Conservation (phyloP, 2,113 vertebrate genomes). For the Eubucco bourcierii region DNA sequence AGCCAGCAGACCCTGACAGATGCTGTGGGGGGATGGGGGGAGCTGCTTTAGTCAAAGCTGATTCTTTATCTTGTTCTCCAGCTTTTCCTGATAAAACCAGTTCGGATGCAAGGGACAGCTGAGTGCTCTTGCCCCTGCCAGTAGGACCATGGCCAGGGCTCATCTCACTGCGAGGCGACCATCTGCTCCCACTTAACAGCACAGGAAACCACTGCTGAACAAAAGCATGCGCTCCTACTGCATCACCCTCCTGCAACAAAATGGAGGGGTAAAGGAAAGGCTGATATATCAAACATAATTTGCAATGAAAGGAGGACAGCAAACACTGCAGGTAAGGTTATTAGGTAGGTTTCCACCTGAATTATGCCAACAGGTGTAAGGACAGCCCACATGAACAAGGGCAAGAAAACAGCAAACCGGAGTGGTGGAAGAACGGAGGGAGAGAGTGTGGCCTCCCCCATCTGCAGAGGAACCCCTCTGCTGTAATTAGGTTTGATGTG, state of each 20-base stretch:
- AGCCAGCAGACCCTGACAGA: constrained; percentile 56
- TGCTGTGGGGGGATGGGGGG: constrained; percentile 48
- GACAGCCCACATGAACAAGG: neutral
- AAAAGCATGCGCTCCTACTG: constrained; percentile 52
- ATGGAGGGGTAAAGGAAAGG: constrained; percentile 23
- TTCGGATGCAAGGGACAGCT: constrained; percentile 60
- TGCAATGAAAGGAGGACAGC: neutral
- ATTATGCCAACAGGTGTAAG: neutral
- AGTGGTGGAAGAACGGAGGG: neutral
- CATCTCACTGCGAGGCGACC: constrained; percentile 62
- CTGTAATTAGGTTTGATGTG: neutral
- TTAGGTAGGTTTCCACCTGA: neutral
- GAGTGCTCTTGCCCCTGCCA: constrained; percentile 68
- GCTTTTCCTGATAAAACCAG: constrained; percentile 66
- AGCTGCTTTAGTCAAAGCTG: constrained; percentile 31
- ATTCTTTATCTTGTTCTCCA: constrained; percentile 58
- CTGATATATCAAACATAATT: neutral
- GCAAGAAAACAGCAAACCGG: neutral
- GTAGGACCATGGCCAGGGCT: constrained; percentile 69
- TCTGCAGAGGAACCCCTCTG: neutral
- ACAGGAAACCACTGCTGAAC: constrained; percentile 69
- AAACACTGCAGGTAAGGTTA: neutral
- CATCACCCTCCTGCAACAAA: constrained; percentile 58
- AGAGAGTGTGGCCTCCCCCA: neutral
- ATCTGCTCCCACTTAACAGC: constrained; percentile 73